phyloP scores from a whole-genome alignment of 2,888 invertebrate species.

The Thereva unica region DNA sequence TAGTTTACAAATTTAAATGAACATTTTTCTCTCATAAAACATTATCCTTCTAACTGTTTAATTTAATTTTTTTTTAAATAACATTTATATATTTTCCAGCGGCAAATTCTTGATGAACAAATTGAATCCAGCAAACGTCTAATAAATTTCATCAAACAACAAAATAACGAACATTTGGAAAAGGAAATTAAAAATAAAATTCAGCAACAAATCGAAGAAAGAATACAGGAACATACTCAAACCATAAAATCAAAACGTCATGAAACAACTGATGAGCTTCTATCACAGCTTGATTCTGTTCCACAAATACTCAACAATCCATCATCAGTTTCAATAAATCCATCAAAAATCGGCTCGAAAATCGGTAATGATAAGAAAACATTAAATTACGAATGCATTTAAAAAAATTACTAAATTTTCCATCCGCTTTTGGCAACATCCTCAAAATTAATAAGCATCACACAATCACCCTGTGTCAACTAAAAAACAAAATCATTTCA shows the following conservation, averaged over 20 bases:
- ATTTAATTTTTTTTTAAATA: background rate
- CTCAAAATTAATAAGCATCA: background rate
- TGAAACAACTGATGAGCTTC: slow-evolving; percentile 19
- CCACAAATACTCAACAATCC: slow-evolving; percentile 14
- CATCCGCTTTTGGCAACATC: slow-evolving; percentile 21
- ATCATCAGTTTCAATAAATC: slow-evolving; percentile 32
- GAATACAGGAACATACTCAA: slow-evolving; percentile 23
- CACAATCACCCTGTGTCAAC: too few relatives aligned
- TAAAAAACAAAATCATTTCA: too few relatives aligned
- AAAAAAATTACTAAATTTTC: slow-evolving; percentile 8
- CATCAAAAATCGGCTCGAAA: slow-evolving; percentile 30
- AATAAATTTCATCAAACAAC: slow-evolving; percentile 4
- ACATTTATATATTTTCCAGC: background rate
- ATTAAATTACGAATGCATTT: background rate
- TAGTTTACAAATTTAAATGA: too few relatives aligned
- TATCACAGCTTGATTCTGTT: slow-evolving; percentile 4
- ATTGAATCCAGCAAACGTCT: slow-evolving; percentile 12
- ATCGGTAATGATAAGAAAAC: slow-evolving; percentile 28
- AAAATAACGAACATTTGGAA: slow-evolving; percentile 22
- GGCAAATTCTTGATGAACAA: slow-evolving; percentile 1
- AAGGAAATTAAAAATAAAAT: slow-evolving; percentile 22
- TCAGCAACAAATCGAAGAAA: slow-evolving; percentile 26
- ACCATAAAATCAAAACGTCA: slow-evolving; percentile 14
- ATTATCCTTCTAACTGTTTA: too few relatives aligned
- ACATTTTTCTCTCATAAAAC: too few relatives aligned